A percentile compares a stretch with the other conserved stretches of the same genome.
Evolutionary conservation across 2,113 vertebrate genomes (phyloP).

Genomic region (Prietella phreatophila): DNA sequence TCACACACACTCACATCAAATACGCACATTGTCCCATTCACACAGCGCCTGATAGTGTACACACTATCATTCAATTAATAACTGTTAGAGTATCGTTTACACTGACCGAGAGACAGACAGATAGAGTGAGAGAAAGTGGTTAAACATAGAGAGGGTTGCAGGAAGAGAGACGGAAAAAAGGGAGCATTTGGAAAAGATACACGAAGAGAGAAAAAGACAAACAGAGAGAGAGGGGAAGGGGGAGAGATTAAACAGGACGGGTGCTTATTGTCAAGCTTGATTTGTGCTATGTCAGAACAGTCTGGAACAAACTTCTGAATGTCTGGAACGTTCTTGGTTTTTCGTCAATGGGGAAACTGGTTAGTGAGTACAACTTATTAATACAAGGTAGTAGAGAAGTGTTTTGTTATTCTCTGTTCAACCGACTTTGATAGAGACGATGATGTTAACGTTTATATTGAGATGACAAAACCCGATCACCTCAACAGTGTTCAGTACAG

Average conservation of each 20-base stretch:
- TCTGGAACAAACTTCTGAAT: constrained; percentile 11
- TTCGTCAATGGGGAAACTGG: neutral
- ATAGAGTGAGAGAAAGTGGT: neutral
- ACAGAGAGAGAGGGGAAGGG: neutral
- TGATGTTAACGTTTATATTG: too few relatives aligned
- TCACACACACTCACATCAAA: neutral
- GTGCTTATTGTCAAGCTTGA: constrained; percentile 9
- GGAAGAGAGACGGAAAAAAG: neutral
- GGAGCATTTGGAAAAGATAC: neutral
- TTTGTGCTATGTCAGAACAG: constrained; percentile 10
- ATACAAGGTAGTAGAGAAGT: neutral
- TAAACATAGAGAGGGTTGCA: neutral
- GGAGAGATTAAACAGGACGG: neutral
- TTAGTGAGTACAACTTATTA: neutral
- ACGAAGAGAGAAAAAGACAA: neutral
- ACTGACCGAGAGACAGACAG: neutral
- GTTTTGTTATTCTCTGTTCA: neutral
- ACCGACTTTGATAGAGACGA: neutral
- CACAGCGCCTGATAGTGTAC: constrained; percentile 16
- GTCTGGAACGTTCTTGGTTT: constrained; percentile 3
- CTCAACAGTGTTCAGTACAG: neutral
- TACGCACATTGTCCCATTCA: constrained; percentile 1
- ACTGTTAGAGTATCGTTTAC: constrained; percentile 15
- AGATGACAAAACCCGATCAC: neutral
- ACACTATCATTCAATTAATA: constrained; percentile 17